Base-by-base conservation (phyloP, 2,888 invertebrate species). In the Dysmachus trigonus region DNA sequence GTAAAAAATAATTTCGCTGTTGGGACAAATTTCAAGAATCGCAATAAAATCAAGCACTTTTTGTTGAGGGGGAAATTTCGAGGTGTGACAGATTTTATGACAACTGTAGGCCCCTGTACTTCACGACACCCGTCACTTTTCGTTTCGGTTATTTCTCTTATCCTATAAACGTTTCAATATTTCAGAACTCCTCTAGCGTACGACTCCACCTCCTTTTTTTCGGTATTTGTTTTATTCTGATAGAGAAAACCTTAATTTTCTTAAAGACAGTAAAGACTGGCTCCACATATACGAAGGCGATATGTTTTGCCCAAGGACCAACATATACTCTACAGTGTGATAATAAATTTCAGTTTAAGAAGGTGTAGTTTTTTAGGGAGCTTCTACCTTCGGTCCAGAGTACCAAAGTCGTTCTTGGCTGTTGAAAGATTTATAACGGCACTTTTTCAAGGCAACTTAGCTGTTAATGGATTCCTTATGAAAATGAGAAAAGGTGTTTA, bases 341-440 rank as follows among this genome's bases (percentile, higher is more conserved):
- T 81, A 81, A 53, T 81, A 81, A 81, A 81, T 81, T 81, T 81
- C 31, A 81, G 81, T 53, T 81, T 51, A 10, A 53, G 33, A 47
- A 18, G 53, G 79, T 53, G 53, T 33, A 81, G 62, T 53, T 53
- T 81, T 81, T 81, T 81, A 30, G n/a, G 18, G 31, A 62, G 62
- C 31, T 81, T 62, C 30, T 33, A 53, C n/a, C 62, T 81, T 7
- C 62, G 62, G 62, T 62, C 62, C 62, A 62, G 4, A 7, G 10
- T 41, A 33, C 38, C n/a, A 47, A 2, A 2, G n/a, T 0, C n/a
- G 51, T 31, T 53, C 27, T 31, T 62, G 33, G 79, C 27, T 81
- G 81, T 33, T 77, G 41, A 33, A 62, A 81, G 53, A 81, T 53
- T 81, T 81, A 81, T 53, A 47, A 81, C 31, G 10, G 47, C 15